Base-by-base conservation (phyloP, 1,140 invertebrate species). In the Leptoteleia sp. region DNA sequence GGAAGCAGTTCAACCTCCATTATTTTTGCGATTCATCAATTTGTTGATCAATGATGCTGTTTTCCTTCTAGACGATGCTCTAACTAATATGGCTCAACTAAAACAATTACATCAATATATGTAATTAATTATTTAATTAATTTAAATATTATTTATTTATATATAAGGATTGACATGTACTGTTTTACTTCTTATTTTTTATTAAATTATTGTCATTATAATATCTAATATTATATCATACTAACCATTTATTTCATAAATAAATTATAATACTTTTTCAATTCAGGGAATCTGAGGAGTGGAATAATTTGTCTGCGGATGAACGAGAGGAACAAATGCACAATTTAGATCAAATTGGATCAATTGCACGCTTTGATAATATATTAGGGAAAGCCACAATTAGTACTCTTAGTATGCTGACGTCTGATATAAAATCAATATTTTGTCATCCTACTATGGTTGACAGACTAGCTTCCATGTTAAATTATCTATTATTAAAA, bases 21-120 rank as follows among this genome's bases (percentile, higher is more conserved):
- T 99, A 38, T 99, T 99, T 87, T 90, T 99, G 33, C 91, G 96
- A 52, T 99, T 99, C 86, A 93, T 98, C 12, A 99, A 99, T 91
- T 90, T 99, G 37, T 89, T 99, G 1, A 97, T 98, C 84, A 99
- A 99, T 85, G 98, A 99, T 91, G 97, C 97, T 47, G 97, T 97
- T 12, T 99, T 96, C 87, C 87, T 99, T 2, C 86, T 98, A 57
- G 97, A 98, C 85, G 97, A 99, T 88, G 96, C 96, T 0, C 90
- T 99, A 3, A 91, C 92, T 0, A 96, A 96, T 84, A 95, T 97
- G 93, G 92, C 95, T 19, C 94, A 96, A 82, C 91, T 97, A 33
- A 92, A 93, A 45, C 94, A 94, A 71, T 89, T 95, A 85, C 92
- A 95, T 83, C 90, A 91, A 37, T 93, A 93, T 15, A 92, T 92